Evolutionary conservation across 2,113 vertebrate species (phyloP), one percentile per base, ranked within the genome.

Genomic region (Thryonomys swinderianus): DNA sequence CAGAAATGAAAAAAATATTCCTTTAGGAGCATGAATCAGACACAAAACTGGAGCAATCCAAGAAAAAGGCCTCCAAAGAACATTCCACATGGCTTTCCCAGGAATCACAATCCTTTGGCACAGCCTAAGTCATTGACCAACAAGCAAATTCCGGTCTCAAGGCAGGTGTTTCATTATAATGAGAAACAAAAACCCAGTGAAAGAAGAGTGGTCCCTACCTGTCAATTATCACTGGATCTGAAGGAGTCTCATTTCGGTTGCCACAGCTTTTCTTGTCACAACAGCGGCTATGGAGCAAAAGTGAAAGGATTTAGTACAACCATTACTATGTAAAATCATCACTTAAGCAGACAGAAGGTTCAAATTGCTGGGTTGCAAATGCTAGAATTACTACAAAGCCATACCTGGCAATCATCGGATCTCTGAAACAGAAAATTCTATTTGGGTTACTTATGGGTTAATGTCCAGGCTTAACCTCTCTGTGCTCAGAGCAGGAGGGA

Each of bases 211-310:
- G 98, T 98, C 98, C 99, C 99, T 99, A 99, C 99, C 99, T 99
- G 99, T 99, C 99, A 98, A 99, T 99, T 99, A 99, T 99, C 99
- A 99, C 99, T 95, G 99, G 99, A 99, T 99, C 99, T 98, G 99
- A 99, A 95, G 99, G 99, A 98, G 99, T 99, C 99, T 99, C 99
- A 97, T 99, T 99, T 98, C 99, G 99, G 99, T 99, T 99, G 98
- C 99, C 99, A 97, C 99, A 99, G 98, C 99, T 99, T 98, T 99
- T 99, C 99, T 99, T 99, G 98, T 99, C 99, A 98, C 99, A 99
- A 99, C 99, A 99, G 98, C 99, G 99, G 98, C 99, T 99, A 97
- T 86, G 79, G 98, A 98, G 97, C 95, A 98, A 98, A 98, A 98
- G 96, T 91, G 61, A 98, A 96, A 98, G 98, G 98, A 98, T 99